Evolutionary conservation across 1,140 invertebrate species (phyloP), one percentile per base, ranked within the genome.

Genomic region (Propsilocerus akamusi): DNA sequence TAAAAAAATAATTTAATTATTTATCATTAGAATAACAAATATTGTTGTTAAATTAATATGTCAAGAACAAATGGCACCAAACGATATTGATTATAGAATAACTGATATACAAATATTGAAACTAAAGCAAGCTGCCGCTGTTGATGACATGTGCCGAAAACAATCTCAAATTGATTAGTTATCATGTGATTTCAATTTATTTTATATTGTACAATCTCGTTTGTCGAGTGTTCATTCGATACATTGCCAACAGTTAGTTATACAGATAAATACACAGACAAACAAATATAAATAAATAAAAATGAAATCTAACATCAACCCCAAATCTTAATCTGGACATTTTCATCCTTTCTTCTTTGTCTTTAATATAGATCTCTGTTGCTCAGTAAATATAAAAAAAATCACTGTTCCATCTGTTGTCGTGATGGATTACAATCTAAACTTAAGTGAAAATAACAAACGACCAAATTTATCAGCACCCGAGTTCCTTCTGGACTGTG

Each of bases 401-500:
- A 41, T 41, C 4, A 41, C n/a, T 4, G 34, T 41, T 6, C 34
- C 34, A 41, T 6, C 14, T 5, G 14, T 41, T 41, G 34, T 41
- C 4, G 34, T 41, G 34, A 20, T 41, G 34, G 34, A 41, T 17
- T 41, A 41, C 14, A 17, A 41, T 41, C 6, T 30, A 30, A 30
- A 30, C 14, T 30, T 30, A 30, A 41, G 11, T 17, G 34, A n/a
- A 41, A 41, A 41, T 20, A 41, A 20, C 10, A 41, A 41, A 10
- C 17, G 14, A 17, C 34, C 34, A 41, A 17, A 30, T 30, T 30
- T 30, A 3, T 30, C 28, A n/a, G 14, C 14, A 41, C 17, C 17
- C 10, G 34, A 14, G 10, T 48, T 65, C 52, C 55, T 65, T 41
- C 56, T 65, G 52, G 63, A 65, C 55, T 65, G 63, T 50, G 63